Evolutionary conservation across 2,888 invertebrate species (phyloP).

Genomic region (Drosophila lacicola): DNA sequence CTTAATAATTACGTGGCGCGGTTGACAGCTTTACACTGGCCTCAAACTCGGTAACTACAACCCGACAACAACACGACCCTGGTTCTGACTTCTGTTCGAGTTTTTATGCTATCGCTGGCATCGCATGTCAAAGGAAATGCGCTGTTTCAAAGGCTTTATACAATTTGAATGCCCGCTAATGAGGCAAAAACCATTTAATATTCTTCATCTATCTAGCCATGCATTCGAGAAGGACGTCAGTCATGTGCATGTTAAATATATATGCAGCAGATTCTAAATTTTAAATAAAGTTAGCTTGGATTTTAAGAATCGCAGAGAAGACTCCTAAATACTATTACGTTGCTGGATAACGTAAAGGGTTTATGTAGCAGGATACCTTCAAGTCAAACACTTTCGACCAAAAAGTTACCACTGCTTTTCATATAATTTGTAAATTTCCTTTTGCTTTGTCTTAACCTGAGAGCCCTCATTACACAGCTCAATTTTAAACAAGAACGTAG

Average conservation of each 20-base stretch:
- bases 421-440: conserved; percentile 6
- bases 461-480: conserved; percentile 26
- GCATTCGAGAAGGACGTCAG: neutral
- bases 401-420: neutral
- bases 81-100: conserved; percentile 5
- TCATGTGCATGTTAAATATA: neutral
- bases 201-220: neutral
- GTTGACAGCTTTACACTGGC: conserved; percentile 62
- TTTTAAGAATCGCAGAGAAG: neutral
- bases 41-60: conserved; percentile 1
- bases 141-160: conserved; percentile 10
- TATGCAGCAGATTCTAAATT: neutral
- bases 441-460: neutral
- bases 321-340: too few relatives aligned
- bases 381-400: neutral
- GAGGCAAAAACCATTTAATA: conserved; percentile 36
- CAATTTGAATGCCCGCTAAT: conserved; percentile 54
- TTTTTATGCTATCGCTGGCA: conserved; percentile 42
- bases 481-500: conserved; percentile 48
- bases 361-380: neutral
- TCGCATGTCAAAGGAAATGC: conserved; percentile 60
- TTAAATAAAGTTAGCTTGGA: neutral
- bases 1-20: conserved; percentile 68
- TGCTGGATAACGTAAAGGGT: too few relatives aligned
- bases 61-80: neutral